Conservation (phyloP, 2,113 vertebrate genomes). For the Mugil cephalus region DNA sequence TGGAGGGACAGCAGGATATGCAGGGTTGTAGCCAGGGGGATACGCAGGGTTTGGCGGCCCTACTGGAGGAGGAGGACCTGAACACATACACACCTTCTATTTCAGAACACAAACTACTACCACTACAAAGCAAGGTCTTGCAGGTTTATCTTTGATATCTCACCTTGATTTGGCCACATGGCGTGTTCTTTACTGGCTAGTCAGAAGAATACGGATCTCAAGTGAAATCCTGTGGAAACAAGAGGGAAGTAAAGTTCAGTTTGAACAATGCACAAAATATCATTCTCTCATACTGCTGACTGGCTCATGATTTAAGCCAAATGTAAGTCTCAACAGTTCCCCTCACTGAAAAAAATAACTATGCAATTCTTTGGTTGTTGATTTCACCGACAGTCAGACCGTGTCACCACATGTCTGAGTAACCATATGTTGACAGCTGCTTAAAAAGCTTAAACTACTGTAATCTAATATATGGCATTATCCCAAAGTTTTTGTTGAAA, state of each 20-base stretch:
- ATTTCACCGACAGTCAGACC: no score
- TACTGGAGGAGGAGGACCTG: constrained; percentile 69
- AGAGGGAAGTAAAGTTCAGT: background rate
- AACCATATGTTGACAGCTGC: no score
- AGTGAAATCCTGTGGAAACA: constrained; percentile 31
- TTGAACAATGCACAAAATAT: background rate
- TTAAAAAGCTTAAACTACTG: no score
- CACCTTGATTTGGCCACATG: constrained; percentile 85
- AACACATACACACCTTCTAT: constrained; percentile 16
- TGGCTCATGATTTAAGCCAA: no score
- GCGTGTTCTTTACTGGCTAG: constrained; percentile 3
- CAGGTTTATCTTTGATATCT: background rate
- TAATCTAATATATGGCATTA: no score
- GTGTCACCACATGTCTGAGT: no score
- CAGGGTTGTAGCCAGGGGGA: constrained; percentile 77
- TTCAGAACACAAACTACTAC: background rate
- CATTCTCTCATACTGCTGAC: no score
- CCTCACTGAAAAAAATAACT: no score
- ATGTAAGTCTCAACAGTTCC: no score
- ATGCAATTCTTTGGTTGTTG: no score
- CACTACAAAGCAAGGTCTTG: background rate
- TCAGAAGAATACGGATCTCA: background rate
- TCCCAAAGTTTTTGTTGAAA: no score
- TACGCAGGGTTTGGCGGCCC: constrained; percentile 71
- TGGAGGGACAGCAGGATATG: constrained; percentile 58